phyloP scores from a whole-genome alignment of 92 coral and sea anemone species.

The Virgularia gustaviana region DNA sequence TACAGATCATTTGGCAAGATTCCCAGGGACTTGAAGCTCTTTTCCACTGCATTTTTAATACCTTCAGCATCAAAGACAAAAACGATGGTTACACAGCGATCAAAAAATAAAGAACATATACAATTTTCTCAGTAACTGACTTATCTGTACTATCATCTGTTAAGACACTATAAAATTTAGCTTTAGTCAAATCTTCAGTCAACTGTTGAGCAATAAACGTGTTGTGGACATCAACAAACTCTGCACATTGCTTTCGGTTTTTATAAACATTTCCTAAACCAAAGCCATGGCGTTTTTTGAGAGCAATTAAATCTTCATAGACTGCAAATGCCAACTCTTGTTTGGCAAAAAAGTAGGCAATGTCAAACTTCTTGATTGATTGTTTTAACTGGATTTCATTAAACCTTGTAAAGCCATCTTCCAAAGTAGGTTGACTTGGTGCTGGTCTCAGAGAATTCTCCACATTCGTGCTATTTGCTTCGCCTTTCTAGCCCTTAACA shows the following conservation, averaged over 20 bases:
- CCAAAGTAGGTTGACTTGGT: not conserved
- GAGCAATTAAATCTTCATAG: not conserved
- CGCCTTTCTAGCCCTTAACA: constrained; percentile 2
- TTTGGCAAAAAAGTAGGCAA: not conserved
- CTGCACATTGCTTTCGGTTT: not conserved
- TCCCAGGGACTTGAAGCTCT: too few relatives aligned
- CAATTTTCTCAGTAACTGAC: too few relatives aligned
- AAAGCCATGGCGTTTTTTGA: not conserved
- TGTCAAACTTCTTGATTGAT: too few relatives aligned
- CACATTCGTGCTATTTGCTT: not conserved
- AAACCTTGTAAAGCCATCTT: not conserved
- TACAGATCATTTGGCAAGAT: too few relatives aligned
- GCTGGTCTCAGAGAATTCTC: not conserved
- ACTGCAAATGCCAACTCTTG: not conserved
- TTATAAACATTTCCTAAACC: constrained; percentile 2
- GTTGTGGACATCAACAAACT: not conserved
- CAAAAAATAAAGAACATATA: too few relatives aligned
- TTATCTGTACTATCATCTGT: constrained; percentile 1
- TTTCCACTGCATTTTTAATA: too few relatives aligned
- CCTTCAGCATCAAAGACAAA: too few relatives aligned
- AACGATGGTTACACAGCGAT: too few relatives aligned
- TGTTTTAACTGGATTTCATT: constrained; percentile 12
- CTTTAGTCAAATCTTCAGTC: not conserved
- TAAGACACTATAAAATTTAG: not conserved
- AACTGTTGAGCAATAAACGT: not conserved